A percentile compares a stretch with the other conserved stretches of the same genome.
Evolutionary conservation across 2,113 vertebrate species (phyloP).

Genomic region (Probosciger aterrimus): DNA sequence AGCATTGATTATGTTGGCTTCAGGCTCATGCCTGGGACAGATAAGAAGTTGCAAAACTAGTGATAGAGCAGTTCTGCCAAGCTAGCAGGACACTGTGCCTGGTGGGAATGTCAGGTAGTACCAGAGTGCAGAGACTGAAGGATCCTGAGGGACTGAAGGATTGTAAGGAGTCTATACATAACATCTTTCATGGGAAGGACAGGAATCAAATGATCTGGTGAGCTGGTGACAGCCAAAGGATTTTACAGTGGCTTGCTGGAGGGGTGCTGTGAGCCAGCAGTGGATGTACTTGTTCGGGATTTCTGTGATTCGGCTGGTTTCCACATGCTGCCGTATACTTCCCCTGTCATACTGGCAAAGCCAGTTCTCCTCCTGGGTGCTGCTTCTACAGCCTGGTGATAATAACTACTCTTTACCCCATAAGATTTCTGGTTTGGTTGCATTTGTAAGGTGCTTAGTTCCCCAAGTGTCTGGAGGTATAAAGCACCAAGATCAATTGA

Average conservation of each 20-base stretch:
- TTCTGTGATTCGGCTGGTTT: neutral
- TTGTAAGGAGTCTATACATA: neutral
- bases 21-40: neutral
- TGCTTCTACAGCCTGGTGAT: neutral
- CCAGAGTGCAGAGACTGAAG: neutral
- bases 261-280: neutral
- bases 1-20: neutral
- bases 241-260: neutral
- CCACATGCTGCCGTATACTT: neutral
- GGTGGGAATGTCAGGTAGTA: neutral
- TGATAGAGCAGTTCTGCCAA: neutral
- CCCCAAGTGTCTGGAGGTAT: neutral
- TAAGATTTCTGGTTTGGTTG: neutral
- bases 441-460: neutral
- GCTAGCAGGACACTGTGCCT: neutral
- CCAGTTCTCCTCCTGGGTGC: neutral
- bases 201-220: neutral
- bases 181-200: neutral
- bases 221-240: neutral
- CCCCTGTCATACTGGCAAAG: neutral
- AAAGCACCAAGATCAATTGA: slow-evolving; percentile 6
- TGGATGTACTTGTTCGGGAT: neutral
- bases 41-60: neutral
- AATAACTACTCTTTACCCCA: neutral
- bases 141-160: neutral